Percentiles rank a stretch among this genome's conserved stretches.
Conservation (phyloP, 2,888 invertebrate species). For the Netelia inedita region DNA sequence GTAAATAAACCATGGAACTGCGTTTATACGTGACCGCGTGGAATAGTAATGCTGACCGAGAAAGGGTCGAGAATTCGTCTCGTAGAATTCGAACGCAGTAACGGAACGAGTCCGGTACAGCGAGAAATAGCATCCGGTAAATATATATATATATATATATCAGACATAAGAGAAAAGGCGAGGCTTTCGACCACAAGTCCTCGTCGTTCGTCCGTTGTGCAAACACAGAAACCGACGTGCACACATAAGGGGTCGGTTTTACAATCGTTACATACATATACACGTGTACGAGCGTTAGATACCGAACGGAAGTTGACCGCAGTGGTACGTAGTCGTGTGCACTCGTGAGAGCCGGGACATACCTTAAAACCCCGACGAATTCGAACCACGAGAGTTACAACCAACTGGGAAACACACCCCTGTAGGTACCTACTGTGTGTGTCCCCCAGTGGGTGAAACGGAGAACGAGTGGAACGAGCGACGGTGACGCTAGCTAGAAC, state of each 20-base stretch:
- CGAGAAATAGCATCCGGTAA: conserved; percentile 8
- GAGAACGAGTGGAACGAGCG: conserved; percentile 6
- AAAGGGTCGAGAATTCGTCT: conserved; percentile 6
- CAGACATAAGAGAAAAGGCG: not conserved
- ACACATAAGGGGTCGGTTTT: conserved; percentile 25
- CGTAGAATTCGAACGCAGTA: conserved; percentile 1
- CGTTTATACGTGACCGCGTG: no score
- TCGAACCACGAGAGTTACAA: conserved; percentile 61
- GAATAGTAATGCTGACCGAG: not conserved
- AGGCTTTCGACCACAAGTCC: conserved; percentile 47
- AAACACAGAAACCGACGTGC: conserved; percentile 15
- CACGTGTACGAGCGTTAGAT: not conserved
- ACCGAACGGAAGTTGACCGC: conserved; percentile 50
- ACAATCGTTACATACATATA: conserved; percentile 5
- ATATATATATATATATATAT: not conserved
- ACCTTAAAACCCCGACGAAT: conserved; percentile 59
- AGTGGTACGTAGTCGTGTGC: conserved; percentile 37
- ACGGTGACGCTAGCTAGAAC: conserved; percentile 20
- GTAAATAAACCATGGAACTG: no score
- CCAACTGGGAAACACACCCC: conserved; percentile 35
- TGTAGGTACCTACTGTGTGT: no score
- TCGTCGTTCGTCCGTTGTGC: conserved; percentile 15
- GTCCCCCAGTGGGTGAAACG: conserved; percentile 35
- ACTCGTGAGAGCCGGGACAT: conserved; percentile 32
- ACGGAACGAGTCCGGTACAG: conserved; percentile 11